These are phyloP conservation scores for Cherax quadricarinatus DNA, from an alignment of 1,140 invertebrate species.

Conservation along the genomic window DNA sequence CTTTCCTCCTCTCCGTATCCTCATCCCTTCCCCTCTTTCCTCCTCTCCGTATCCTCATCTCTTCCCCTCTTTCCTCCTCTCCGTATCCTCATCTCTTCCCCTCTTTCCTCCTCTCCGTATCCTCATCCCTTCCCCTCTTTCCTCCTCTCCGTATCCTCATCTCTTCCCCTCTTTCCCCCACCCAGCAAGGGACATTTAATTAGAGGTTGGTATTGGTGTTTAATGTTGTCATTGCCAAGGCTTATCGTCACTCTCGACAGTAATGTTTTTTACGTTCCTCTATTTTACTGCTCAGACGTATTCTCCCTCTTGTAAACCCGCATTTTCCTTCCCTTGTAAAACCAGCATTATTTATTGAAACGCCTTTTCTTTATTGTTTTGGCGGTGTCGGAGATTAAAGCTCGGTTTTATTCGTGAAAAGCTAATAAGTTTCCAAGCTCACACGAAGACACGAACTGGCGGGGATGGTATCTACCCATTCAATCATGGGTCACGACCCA, in stretches of 20 bases:
- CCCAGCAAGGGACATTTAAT: slow-evolving; percentile 20
- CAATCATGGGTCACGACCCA: too few species aligned
- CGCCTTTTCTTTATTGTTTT: too few species aligned
- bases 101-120: background rate
- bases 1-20: background rate
- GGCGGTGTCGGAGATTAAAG: too few species aligned
- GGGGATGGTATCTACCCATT: too few species aligned
- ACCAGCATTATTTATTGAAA: too few species aligned
- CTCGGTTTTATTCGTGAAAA: too few species aligned
- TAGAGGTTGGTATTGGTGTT: slow-evolving; percentile 19
- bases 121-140: background rate
- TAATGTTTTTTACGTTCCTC: background rate
- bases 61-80: background rate
- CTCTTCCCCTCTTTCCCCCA: background rate
- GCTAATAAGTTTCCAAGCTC: too few species aligned
- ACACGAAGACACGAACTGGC: too few species aligned
- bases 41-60: background rate
- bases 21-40: background rate
- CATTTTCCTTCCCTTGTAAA: too few species aligned
- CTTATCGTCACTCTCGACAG: background rate
- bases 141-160: background rate
- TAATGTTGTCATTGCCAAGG: slow-evolving; percentile 16
- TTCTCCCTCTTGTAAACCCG: too few species aligned
- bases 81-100: background rate
- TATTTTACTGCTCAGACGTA: background rate